Evolutionary conservation across 2,797 vertebrate genomes (phyloP).

Genomic region (Malacoctenus gilli): DNA sequence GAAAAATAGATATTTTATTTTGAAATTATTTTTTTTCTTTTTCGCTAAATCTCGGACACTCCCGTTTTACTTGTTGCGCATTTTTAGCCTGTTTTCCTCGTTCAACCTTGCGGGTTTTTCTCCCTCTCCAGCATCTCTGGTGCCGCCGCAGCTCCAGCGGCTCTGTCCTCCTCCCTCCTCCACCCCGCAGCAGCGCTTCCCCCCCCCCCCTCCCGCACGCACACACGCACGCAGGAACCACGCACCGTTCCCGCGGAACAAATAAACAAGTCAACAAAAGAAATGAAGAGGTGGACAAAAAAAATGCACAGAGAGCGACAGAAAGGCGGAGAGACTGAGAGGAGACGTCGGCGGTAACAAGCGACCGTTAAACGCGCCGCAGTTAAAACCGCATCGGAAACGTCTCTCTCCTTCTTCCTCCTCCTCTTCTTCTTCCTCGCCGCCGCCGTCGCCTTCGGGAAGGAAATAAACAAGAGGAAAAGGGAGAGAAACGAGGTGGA

Average conservation of each 20-base stretch:
- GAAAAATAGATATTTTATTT: no score
- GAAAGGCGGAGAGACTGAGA: constrained; percentile 73
- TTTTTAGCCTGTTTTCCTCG: no score
- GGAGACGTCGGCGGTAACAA: constrained; percentile 83
- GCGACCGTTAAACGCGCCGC: constrained; percentile 87
- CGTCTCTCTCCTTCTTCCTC: constrained; percentile 1
- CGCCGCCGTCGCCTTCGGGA: constrained; percentile 76
- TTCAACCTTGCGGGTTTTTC: no score
- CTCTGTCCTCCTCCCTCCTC: no score
- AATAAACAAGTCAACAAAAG: constrained; percentile 67
- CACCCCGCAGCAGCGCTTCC: constrained; percentile 45
- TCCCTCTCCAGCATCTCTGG: constrained; percentile 3
- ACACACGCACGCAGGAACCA: constrained; percentile 73
- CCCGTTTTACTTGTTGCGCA: no score
- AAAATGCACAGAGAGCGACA: constrained; percentile 35
- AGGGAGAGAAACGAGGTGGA: constrained; percentile 75
- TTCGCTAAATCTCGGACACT: no score
- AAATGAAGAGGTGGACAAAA: not conserved
- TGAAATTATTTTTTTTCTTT: no score
- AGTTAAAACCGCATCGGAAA: constrained; percentile 65
- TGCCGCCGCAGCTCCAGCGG: no score
- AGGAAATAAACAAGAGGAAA: constrained; percentile 12
- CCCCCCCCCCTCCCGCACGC: constrained; percentile 24
- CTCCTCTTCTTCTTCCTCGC: constrained; percentile 70
- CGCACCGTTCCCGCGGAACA: constrained; percentile 84